Percentiles rank a stretch among this genome's conserved stretches.
Conservation (phyloP, 2,888 invertebrate species). For the Drosophila paracracens region DNA sequence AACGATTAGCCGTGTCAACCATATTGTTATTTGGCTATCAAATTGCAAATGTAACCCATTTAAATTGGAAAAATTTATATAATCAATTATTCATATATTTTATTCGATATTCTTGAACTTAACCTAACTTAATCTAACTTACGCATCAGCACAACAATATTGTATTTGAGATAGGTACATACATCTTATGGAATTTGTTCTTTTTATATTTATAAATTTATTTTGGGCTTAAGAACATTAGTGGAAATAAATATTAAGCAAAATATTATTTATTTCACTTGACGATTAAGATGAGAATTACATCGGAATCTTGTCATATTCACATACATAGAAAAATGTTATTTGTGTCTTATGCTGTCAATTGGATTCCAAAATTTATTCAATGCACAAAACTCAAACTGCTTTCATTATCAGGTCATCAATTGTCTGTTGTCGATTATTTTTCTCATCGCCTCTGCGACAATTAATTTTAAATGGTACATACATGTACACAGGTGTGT, state of each 20-base stretch:
- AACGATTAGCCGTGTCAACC: background rate
- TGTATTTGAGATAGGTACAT: background rate
- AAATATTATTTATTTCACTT: background rate
- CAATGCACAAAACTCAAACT: background rate
- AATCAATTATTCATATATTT: background rate
- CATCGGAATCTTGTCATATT: too few relatives aligned
- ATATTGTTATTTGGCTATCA: constrained; percentile 5
- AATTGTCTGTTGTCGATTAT: constrained; percentile 9
- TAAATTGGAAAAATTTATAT: background rate
- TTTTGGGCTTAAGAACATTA: background rate
- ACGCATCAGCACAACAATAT: background rate
- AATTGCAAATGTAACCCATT: background rate
- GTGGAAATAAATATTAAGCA: background rate
- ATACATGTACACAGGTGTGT: constrained; percentile 1
- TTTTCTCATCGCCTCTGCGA: constrained; percentile 11
- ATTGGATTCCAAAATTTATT: background rate
- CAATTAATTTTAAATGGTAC: constrained; percentile 28
- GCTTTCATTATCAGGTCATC: constrained; percentile 9
- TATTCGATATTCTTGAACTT: background rate
- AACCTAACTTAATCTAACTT: background rate
- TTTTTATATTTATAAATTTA: background rate
- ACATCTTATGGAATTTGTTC: background rate
- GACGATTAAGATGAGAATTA: background rate
- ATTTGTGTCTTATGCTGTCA: background rate
- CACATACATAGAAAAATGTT: background rate